These are phyloP conservation scores for Notospermus geniculatus DNA, from an alignment of 1,140 invertebrate genomes.

Conservation along the genomic window DNA sequence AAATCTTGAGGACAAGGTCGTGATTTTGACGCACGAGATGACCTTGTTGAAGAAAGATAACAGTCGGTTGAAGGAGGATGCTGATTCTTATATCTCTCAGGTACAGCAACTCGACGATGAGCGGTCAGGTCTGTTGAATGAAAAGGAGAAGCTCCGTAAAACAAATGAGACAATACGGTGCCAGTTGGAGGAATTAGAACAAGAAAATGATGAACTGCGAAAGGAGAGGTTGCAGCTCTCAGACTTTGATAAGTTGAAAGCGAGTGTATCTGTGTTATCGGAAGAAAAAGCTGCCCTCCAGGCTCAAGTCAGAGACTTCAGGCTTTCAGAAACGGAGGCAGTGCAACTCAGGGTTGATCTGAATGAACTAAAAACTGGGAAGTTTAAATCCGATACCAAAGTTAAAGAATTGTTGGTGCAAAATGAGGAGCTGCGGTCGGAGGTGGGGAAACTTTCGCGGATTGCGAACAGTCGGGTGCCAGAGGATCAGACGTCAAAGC, in stretches of 20 bases:
- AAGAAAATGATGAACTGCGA: slow-evolving; percentile 38
- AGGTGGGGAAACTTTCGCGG: too few species aligned
- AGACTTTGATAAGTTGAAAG: slow-evolving; percentile 35
- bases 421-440: too few species aligned
- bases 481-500: slow-evolving; percentile 18
- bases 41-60: neutral
- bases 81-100: too few species aligned
- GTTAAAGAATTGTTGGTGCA: too few species aligned
- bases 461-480: too few species aligned
- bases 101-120: slow-evolving; percentile 18
- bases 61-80: too few species aligned
- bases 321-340: too few species aligned
- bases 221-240: slow-evolving; percentile 27
- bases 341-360: too few species aligned
- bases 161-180: slow-evolving; percentile 43
- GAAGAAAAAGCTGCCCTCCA: slow-evolving; percentile 40
- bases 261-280: slow-evolving; percentile 37
- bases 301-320: slow-evolving; percentile 26
- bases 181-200: slow-evolving; percentile 28
- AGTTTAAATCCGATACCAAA: too few species aligned
- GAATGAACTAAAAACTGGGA: too few species aligned
- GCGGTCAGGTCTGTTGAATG: slow-evolving; percentile 42
- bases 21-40: slow-evolving; percentile 5
- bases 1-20: slow-evolving; percentile 4
- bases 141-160: slow-evolving; percentile 41